phyloP scores from a whole-genome alignment of 2,113 vertebrate species.

The Rhinoptilus africanus region DNA sequence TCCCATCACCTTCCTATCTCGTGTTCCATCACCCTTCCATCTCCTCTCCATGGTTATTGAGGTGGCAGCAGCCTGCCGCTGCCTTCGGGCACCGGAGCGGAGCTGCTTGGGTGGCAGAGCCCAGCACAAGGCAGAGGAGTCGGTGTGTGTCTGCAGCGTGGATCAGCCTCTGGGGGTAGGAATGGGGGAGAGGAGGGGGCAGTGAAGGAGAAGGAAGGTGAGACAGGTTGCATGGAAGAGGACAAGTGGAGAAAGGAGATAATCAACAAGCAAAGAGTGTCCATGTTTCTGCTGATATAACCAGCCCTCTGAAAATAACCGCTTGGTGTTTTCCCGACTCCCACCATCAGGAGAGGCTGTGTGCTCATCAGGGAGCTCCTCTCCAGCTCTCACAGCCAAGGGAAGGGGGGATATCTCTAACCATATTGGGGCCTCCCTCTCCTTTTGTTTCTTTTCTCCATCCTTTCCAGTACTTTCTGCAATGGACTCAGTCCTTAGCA shows the following conservation, averaged over 20 bases:
- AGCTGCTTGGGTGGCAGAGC: not conserved
- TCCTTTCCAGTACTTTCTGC: not conserved
- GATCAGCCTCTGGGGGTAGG: not conserved
- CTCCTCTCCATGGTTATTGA: rapidly evolving
- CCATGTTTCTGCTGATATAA: rapidly evolving
- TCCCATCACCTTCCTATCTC: not conserved
- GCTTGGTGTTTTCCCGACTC: not conserved
- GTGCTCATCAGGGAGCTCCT: not conserved
- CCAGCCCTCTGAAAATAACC: not conserved
- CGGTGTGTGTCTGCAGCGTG: rapidly evolving
- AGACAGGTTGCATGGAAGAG: not conserved
- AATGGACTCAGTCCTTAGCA: not conserved
- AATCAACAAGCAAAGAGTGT: not conserved
- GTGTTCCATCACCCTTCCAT: not conserved
- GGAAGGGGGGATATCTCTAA: not conserved
- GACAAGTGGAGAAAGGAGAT: not conserved
- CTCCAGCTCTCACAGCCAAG: not conserved
- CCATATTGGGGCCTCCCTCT: not conserved
- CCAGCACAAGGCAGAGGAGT: not conserved
- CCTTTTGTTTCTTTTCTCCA: not conserved
- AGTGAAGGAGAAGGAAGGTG: not conserved
- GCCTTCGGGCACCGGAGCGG: not conserved
- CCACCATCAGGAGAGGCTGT: not conserved
- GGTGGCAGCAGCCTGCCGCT: not conserved
- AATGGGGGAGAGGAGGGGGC: not conserved